These are phyloP conservation scores for Ceuthmochares aereus DNA, from an alignment of 2,113 vertebrate species.

Conservation along the genomic window DNA sequence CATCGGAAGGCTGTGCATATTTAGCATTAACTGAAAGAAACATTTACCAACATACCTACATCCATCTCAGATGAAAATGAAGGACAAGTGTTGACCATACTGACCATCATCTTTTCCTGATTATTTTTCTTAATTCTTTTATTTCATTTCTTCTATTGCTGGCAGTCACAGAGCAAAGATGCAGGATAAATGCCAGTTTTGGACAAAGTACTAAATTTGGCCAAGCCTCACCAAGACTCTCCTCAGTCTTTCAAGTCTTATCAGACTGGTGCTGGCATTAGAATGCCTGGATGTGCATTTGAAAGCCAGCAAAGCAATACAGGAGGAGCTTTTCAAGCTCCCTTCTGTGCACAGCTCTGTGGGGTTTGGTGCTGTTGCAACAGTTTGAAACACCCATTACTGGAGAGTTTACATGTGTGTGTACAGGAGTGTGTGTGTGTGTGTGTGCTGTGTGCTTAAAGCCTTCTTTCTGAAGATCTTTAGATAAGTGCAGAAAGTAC, in stretches of 20 bases:
- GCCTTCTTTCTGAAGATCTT: background rate
- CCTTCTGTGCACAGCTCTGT: background rate
- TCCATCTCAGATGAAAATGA: background rate
- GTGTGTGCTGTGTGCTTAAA: background rate
- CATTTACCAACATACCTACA: background rate
- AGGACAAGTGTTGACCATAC: background rate
- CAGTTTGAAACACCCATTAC: background rate
- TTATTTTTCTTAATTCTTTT: background rate
- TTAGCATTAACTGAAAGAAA: background rate
- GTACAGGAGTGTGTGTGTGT: fast-evolving
- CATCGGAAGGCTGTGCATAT: background rate
- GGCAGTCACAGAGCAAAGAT: background rate
- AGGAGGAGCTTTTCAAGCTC: background rate
- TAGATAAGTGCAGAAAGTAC: background rate
- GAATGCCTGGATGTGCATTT: background rate
- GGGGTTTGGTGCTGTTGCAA: background rate
- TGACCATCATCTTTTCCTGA: background rate
- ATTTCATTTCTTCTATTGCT: background rate
- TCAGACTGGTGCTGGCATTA: background rate
- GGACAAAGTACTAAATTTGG: background rate
- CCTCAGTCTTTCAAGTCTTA: background rate
- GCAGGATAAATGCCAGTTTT: background rate
- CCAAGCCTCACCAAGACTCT: background rate
- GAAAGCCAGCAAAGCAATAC: background rate
- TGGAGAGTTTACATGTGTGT: background rate